phyloP scores from a whole-genome alignment of 2,797 vertebrate genomes.

The Ambastaia sidthimunki region DNA sequence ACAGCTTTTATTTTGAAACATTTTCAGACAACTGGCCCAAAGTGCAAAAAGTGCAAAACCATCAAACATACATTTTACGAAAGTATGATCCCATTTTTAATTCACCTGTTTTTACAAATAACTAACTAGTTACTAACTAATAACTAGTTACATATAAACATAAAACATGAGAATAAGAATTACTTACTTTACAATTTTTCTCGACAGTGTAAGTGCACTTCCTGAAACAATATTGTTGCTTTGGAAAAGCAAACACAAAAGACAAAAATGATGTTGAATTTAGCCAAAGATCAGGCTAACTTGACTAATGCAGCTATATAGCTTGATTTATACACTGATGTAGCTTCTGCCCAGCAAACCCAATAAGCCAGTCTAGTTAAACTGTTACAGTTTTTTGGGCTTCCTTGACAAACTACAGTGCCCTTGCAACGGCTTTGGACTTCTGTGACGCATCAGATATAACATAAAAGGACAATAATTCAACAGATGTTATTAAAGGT shows the following conservation, averaged over 20 bases:
- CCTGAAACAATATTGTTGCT: slow-evolving; percentile 84
- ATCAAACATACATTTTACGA: not conserved
- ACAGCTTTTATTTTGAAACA: slow-evolving; percentile 5
- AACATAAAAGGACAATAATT: not conserved
- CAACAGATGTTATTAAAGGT: not conserved
- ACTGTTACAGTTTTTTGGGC: slow-evolving; percentile 60
- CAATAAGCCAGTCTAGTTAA: slow-evolving; percentile 1
- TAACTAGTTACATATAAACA: slow-evolving; percentile 37
- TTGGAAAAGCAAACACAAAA: slow-evolving; percentile 74
- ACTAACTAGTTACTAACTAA: not conserved
- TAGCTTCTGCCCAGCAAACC: not conserved
- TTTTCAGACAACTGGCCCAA: slow-evolving; percentile 59
- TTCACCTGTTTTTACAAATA: not conserved
- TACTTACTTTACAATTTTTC: slow-evolving; percentile 84
- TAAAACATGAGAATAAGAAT: slow-evolving; percentile 58
- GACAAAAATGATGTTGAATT: slow-evolving; percentile 68
- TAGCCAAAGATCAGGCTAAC: slow-evolving; percentile 52
- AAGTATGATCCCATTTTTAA: not conserved
- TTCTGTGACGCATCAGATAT: not conserved
- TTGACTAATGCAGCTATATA: slow-evolving; percentile 26
- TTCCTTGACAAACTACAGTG: slow-evolving; percentile 41
- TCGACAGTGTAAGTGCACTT: slow-evolving; percentile 81
- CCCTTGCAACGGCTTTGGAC: slow-evolving; percentile 41
- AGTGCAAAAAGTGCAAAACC: slow-evolving; percentile 53
- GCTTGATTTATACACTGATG: slow-evolving; percentile 6